Conservation (phyloP, 2,113 vertebrate species). For the Rhynchopsitta pachyrhyncha region DNA sequence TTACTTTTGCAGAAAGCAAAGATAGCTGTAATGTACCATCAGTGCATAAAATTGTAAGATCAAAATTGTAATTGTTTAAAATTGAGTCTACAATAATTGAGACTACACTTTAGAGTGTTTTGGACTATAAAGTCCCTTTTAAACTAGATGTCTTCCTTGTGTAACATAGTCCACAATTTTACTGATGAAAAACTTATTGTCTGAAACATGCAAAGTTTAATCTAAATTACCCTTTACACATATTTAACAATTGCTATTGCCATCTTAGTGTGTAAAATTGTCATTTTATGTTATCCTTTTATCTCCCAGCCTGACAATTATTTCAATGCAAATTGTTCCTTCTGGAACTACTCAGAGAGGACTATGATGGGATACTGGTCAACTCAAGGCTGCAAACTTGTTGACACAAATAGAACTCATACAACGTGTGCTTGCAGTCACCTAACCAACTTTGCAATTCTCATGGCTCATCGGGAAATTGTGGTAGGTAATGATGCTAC, state of each 20-base stretch:
- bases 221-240: conserved; percentile 72
- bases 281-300: conserved; percentile 72
- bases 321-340: conserved; percentile 99
- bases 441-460: conserved; percentile 97
- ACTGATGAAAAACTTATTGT: conserved; percentile 76
- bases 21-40: conserved; percentile 9
- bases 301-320: conserved; percentile 93
- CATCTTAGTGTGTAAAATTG: conserved; percentile 59
- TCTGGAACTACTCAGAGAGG: conserved; percentile 99
- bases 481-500: conserved; percentile 80
- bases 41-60: conserved; percentile 58
- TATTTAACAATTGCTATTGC: conserved; percentile 68
- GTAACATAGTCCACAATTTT: conserved; percentile 60
- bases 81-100: conserved; percentile 66
- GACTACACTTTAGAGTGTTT: conserved; percentile 59
- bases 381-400: conserved; percentile 96
- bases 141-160: conserved; percentile 62
- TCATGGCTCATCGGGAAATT: conserved; percentile 94
- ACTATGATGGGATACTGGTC: conserved; percentile 99
- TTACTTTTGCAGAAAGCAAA: conserved; percentile 39
- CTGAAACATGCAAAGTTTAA: conserved; percentile 73
- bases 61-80: conserved; percentile 70
- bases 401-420: conserved; percentile 95
- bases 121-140: conserved; percentile 66
- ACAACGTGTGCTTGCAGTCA: conserved; percentile 97